Conservation (phyloP, 2,113 vertebrate species). For the Ctenomys sociabilis region DNA sequence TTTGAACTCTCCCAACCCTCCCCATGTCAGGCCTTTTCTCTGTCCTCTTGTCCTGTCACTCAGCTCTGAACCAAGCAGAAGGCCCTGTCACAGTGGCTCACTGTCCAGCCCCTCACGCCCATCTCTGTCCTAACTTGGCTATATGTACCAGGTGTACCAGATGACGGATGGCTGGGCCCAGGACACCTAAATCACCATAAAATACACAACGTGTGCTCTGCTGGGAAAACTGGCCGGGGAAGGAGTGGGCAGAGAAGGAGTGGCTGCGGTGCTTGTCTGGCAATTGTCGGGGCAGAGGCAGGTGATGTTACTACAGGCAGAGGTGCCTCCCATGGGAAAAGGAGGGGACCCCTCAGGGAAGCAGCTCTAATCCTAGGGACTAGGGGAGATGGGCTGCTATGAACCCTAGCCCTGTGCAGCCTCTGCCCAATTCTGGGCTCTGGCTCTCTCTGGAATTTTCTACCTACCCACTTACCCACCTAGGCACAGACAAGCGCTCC, state of each 20-base stretch:
- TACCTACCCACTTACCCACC: accelerated
- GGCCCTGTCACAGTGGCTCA: neutral
- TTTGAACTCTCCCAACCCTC: neutral
- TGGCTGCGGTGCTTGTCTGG: neutral
- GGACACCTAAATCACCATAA: neutral
- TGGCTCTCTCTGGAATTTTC: neutral
- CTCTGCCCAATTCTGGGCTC: neutral
- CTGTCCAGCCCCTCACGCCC: neutral
- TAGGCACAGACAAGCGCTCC: neutral
- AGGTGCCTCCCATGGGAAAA: neutral
- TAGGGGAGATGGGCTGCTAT: neutral
- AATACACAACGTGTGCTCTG: neutral
- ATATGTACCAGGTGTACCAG: neutral
- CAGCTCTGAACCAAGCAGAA: neutral
- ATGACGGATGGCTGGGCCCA: neutral
- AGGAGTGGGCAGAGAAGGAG: neutral
- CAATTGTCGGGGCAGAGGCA: neutral
- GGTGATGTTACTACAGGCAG: conserved; percentile 6
- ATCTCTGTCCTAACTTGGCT: neutral
- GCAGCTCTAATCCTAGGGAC: neutral
- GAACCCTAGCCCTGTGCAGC: neutral
- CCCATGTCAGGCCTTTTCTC: neutral
- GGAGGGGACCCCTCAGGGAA: neutral
- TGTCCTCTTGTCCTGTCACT: neutral
- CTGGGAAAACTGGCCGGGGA: neutral